phyloP scores from a whole-genome alignment of 2,888 invertebrate genomes.

The Pristionchus exspectatus region DNA sequence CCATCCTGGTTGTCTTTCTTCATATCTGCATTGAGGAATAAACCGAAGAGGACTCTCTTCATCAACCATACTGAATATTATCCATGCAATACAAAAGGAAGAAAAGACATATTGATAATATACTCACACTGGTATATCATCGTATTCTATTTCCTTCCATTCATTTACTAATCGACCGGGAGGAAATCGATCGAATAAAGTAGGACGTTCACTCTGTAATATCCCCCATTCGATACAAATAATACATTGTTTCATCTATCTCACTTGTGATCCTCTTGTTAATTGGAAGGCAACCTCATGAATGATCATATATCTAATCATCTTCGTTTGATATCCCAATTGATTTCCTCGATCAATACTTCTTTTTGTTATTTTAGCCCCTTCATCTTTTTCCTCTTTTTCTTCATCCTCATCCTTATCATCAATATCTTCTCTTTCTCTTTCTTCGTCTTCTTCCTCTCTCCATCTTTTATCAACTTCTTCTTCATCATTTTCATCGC shows the following conservation, averaged over 20 bases:
- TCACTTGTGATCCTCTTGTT: slow-evolving; percentile 39
- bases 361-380: background rate
- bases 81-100: no score
- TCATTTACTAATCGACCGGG: slow-evolving; percentile 57
- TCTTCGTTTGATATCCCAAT: slow-evolving; percentile 60
- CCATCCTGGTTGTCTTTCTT: slow-evolving; percentile 65
- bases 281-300: slow-evolving; percentile 70
- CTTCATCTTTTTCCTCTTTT: background rate
- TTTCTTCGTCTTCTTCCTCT: background rate
- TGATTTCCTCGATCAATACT: slow-evolving; percentile 28
- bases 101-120: background rate
- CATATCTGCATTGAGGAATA: slow-evolving; percentile 64
- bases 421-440: background rate
- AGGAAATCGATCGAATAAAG: slow-evolving; percentile 57
- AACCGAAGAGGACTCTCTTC: slow-evolving; percentile 66
- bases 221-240: slow-evolving; percentile 55
- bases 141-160: slow-evolving; percentile 44
- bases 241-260: background rate
- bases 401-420: background rate
- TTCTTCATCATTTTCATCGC: slow-evolving; percentile 21
- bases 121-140: slow-evolving; percentile 57
- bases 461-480: slow-evolving; percentile 20
- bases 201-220: slow-evolving; percentile 47
- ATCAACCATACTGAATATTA: slow-evolving; percentile 59
- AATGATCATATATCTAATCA: slow-evolving; percentile 62